Base-by-base conservation (phyloP, 2,797 vertebrate genomes). In the Menidia menidia region DNA sequence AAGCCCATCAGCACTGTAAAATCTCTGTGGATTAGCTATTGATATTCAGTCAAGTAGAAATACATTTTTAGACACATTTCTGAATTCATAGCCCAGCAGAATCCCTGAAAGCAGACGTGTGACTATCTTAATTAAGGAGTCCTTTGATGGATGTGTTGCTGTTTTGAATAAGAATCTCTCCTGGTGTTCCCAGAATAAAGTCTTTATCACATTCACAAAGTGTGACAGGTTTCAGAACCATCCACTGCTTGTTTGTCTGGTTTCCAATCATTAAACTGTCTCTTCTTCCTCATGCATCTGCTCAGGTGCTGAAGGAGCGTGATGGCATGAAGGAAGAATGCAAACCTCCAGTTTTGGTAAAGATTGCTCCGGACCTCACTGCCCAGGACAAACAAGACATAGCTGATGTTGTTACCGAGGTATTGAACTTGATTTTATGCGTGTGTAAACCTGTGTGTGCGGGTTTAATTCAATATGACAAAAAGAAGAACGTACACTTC, bases 351-450 rank as follows among this genome's bases (percentile, higher is more conserved):
- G 91, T 99, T 54, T 85, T 99, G 82, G 94, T 99, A 73, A 99
- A 99, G 91, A 98, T 99, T 0, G 96, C 98, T 1, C 96, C 98
- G 0, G 98, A 99, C 86, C 96, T 99, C 72, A 95, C 89, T 0
- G 8, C 72, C 0, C 94, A 95, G 85, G 97, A 98, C 91, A 98
- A 97, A 87, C 87, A 76, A 84, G 97, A 99, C 81, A 96, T 98
- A 0, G 97, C 97, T 31, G 92, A 93, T 0, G 88, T 99, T 39
- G 83, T 97, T 59, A 93, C 87, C 1, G 95, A 98, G 97, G 98
- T 99, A 69, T 64, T 87, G 59, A 44, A 5, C 11, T 32, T 11
- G 16, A 16, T n/a, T 13, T 5, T 12, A 39, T 39, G 8, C 35
- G 10, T n/a, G n/a, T n/a, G n/a, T n/a, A n/a, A n/a, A n/a, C n/a